Evolutionary conservation across 2,888 invertebrate species (phyloP), one percentile per base, ranked within the genome.

Genomic region (Bimastos eiseni): DNA sequence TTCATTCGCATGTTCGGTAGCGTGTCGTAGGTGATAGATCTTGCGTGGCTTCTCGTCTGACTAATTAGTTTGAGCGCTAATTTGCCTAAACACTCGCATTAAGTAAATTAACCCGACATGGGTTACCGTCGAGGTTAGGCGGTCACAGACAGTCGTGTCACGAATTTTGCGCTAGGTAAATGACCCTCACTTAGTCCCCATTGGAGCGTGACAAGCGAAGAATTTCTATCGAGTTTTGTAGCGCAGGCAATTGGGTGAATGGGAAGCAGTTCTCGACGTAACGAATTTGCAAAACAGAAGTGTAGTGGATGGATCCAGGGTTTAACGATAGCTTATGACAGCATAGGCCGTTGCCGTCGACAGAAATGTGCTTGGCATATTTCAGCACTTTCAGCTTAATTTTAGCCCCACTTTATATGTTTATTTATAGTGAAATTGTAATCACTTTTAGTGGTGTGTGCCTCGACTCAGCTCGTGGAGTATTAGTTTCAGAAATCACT

Each of bases 81-180:
- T 86, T 86, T 86, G 86, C 86, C 86, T 86, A 86, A 86, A 86
- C 36, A 36, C 86, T 36, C n/a, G 34, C 86, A 86, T 86, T 86
- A 86, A 37, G 34, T 33, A 86, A 37, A 86, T 36, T 86, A 37
- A 86, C 86, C 36, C 86, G 36, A 86, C 34, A 37, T 34, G 19
- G 86, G 36, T 86, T 86, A 86, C 37, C 13, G 21, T 21, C 36
- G 24, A 86, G 86, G 86, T 37, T 21, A 86, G 5, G 37, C 21
- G 34, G 86, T 86, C 86, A 86, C 36, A 37, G 34, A 15, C 30
- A 19, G 13, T 36, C 36, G 4, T 34, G 21, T 37, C 21, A 36
- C 86, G n/a, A 86, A 86, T 13, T 15, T 13, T 15, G 86, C 86
- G 34, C 86, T 86, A 37, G 86, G 36, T 36, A 36, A 86, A 15